Evolutionary conservation across 92 coral and sea anemone genomes (phyloP).

Genomic region (Porites rus): DNA sequence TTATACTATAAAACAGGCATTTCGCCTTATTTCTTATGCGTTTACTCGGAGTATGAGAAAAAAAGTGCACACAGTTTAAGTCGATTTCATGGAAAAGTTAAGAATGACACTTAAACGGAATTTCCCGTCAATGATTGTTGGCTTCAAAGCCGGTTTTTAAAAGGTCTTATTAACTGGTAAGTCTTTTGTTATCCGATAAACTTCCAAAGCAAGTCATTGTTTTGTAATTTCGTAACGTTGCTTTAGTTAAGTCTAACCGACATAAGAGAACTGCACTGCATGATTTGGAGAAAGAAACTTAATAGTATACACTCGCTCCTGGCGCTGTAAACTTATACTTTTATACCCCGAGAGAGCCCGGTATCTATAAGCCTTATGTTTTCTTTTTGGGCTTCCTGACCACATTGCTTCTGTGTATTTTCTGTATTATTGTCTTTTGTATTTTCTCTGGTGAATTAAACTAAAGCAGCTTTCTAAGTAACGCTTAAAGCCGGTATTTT

Average conservation of each 20-base stretch:
- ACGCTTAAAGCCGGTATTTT: neutral
- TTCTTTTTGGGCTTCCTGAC: too few relatives aligned
- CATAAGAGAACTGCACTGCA: neutral
- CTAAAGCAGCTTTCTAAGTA: neutral
- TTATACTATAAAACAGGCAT: neutral
- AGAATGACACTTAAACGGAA: neutral
- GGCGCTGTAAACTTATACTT: too few relatives aligned
- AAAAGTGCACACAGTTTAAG: neutral
- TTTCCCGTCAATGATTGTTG: neutral
- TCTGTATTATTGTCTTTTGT: too few relatives aligned
- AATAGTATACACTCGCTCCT: too few relatives aligned
- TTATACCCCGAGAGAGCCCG: too few relatives aligned
- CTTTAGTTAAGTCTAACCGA: neutral
- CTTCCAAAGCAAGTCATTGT: too few relatives aligned
- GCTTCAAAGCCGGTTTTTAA: neutral
- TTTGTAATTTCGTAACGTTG: neutral
- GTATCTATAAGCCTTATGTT: too few relatives aligned
- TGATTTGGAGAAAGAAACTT: neutral
- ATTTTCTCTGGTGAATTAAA: too few relatives aligned
- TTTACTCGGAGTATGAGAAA: neutral
- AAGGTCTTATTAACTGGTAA: neutral
- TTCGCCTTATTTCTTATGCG: neutral
- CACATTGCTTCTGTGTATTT: too few relatives aligned
- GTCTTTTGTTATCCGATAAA: neutral
- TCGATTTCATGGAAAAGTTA: too few relatives aligned